Evolutionary conservation across 2,888 invertebrate species (phyloP), one percentile per base, ranked within the genome.

Genomic region (Ptilodon capucinus): DNA sequence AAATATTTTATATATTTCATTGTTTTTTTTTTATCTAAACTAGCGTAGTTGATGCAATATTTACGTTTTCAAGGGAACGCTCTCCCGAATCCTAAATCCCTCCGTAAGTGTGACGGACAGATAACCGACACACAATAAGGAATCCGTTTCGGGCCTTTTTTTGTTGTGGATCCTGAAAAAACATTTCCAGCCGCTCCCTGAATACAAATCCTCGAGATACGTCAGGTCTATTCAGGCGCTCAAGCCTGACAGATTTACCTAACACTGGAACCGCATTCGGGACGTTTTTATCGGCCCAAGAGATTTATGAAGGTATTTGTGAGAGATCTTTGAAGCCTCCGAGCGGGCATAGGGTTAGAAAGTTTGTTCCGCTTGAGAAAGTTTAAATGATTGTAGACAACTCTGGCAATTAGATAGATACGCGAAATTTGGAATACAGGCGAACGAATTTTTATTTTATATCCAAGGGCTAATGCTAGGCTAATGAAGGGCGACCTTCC

Each of bases 41-140:
- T n/a, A 28, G n/a, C 28, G n/a, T 4, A 4, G 7, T 28, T 28
- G 28, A 28, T 28, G 4, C 28, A 14, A 32, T 35, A 35, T 35
- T 16, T 35, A 35, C 17, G 17, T 17, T 35, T 35, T 9, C 35
- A 14, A 28, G 32, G 7, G 17, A 17, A 35, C 9, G 17, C 17
- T 14, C 17, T 35, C 13, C 13, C 17, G 9, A 18, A 17, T 2
- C 17, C 16, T 2, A 35, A 35, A 35, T 17, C 35, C 35, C 19
- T 38, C n/a, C 38, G 38, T 19, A 4, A 38, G n/a, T 38, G 38
- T n/a, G 38, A 38, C 19, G 16, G 38, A 38, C 38, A 38, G 38
- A 38, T 38, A 38, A 19, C 19, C 17, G 38, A 17, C 17, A 35
- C 38, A 38, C 38, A 38, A 38, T 38, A 38, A 38, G 19, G n/a